Evolutionary conservation across 2,888 invertebrate species (phyloP).

Genomic region (Leucozona laternaria): DNA sequence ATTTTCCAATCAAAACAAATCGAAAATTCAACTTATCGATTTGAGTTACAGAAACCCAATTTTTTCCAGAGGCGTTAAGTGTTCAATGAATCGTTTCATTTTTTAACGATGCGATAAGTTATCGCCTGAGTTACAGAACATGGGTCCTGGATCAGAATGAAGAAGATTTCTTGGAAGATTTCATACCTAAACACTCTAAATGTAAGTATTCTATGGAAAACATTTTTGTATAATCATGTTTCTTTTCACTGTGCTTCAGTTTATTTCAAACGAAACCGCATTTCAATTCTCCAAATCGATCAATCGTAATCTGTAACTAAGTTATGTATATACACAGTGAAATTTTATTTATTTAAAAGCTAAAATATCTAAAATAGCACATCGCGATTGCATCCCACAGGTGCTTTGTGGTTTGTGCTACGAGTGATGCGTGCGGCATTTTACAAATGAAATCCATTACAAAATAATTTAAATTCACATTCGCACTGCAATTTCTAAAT

Average conservation of each 20-base stretch:
- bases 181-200: not conserved
- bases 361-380: slow-evolving; percentile 17
- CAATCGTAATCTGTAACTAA: not conserved
- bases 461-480: slow-evolving; percentile 65
- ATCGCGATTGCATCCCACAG: not conserved
- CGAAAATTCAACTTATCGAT: no score
- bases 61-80: no score
- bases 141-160: not conserved
- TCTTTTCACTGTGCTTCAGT: not conserved
- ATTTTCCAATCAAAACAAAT: no score
- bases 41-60: no score
- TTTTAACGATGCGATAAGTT: no score
- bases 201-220: not conserved
- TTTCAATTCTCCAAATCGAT: slow-evolving; percentile 1
- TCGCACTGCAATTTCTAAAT: slow-evolving; percentile 55
- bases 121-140: no score
- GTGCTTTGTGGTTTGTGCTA: not conserved
- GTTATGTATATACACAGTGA: not conserved
- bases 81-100: no score
- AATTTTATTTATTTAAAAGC: not conserved
- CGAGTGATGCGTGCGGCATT: slow-evolving; percentile 13
- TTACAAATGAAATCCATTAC: slow-evolving; percentile 45
- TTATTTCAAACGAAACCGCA: not conserved
- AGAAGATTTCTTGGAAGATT: not conserved
- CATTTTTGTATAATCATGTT: not conserved